Percentiles rank a stretch among this genome's conserved stretches.
These are phyloP conservation scores for Caiman crocodilus DNA, from an alignment of 2,797 vertebrate species.

Conservation along the genomic window DNA sequence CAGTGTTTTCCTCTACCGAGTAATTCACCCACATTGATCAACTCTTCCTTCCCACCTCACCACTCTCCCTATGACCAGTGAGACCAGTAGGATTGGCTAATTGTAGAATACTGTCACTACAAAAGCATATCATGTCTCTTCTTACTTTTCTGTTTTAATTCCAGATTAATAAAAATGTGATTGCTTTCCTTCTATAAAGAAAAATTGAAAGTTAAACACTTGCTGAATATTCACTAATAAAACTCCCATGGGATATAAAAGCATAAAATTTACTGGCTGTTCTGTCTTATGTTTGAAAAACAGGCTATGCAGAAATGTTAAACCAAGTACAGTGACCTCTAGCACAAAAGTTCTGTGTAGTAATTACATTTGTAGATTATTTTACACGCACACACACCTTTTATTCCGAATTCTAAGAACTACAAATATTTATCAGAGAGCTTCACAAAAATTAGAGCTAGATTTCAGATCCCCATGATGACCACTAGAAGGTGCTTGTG, in stretches of 20 bases:
- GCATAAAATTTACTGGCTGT: background rate
- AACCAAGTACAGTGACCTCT: background rate
- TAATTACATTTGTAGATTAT: background rate
- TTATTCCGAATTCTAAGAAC: rapidly evolving
- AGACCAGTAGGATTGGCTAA: background rate
- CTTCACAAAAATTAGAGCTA: rapidly evolving
- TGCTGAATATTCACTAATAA: background rate
- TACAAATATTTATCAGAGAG: rapidly evolving
- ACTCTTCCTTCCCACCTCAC: too few species aligned
- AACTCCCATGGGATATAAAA: background rate
- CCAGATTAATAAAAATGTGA: background rate
- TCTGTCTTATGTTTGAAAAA: background rate
- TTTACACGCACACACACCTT: background rate
- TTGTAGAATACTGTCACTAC: too few species aligned
- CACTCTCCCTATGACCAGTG: background rate
- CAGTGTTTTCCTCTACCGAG: background rate
- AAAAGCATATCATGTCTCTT: background rate
- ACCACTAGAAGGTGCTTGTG: slow-evolving; percentile 58
- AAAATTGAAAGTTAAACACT: background rate
- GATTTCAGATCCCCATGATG: rapidly evolving
- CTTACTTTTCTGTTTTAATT: background rate
- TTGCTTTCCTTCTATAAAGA: background rate
- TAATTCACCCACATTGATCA: background rate
- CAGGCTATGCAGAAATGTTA: background rate
- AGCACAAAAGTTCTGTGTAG: background rate